phyloP scores from a whole-genome alignment of 2,113 vertebrate species.

The Tauraco erythrolophus region DNA sequence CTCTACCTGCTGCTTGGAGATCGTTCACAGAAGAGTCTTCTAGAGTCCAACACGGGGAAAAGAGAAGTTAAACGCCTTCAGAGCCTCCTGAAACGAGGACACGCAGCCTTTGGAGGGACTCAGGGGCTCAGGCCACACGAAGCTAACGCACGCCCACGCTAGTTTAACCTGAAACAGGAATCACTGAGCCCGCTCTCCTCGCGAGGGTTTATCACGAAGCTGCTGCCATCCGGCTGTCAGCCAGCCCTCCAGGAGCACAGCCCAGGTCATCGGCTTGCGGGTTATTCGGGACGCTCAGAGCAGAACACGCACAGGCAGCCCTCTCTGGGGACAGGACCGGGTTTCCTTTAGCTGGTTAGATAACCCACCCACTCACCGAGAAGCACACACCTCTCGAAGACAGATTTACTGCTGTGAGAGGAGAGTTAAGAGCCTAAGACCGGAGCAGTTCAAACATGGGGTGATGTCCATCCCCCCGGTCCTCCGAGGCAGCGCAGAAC shows the following conservation, averaged over 20 bases:
- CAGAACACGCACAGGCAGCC: neutral
- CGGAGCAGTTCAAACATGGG: neutral
- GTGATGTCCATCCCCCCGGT: neutral
- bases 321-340: neutral
- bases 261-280: neutral
- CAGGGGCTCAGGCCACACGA: neutral
- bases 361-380: conserved; percentile 40
- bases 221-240: neutral
- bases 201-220: accelerated
- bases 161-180: neutral
- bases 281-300: neutral
- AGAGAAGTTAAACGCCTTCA: neutral
- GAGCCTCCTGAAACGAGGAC: neutral
- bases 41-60: accelerated
- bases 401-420: neutral
- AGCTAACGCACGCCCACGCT: accelerated
- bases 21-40: neutral
- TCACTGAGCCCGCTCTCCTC: neutral
- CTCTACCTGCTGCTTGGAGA: conserved; percentile 34
- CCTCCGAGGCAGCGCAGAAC: neutral
- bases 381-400: neutral
- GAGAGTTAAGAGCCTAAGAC: neutral
- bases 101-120: neutral
- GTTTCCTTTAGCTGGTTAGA: conserved; percentile 29
- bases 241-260: neutral